These are phyloP conservation scores for Balanococcus diminutus DNA, from an alignment of 2,888 invertebrate species.

Conservation along the genomic window DNA sequence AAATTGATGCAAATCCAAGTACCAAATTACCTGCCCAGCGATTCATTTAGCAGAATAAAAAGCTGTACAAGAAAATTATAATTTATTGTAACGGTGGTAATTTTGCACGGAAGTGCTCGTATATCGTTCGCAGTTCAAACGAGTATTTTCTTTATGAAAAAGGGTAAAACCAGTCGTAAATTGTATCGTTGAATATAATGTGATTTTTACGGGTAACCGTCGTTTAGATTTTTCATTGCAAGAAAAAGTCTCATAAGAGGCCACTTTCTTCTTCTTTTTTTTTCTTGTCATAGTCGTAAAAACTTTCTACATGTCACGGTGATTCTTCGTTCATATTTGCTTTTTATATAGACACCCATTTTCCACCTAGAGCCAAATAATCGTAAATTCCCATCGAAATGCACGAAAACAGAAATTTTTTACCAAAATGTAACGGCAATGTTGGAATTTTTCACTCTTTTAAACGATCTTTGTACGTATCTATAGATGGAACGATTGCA, in stretches of 20 bases:
- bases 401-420: background rate
- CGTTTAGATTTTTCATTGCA: constrained; percentile 19
- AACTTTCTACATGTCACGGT: background rate
- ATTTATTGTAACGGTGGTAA: constrained; percentile 1
- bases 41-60: background rate
- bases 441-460: background rate
- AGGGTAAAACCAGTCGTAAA: constrained; percentile 17
- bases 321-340: background rate
- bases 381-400: background rate
- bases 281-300: background rate
- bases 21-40: background rate
- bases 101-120: background rate
- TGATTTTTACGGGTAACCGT: background rate
- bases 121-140: background rate
- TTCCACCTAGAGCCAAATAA: background rate
- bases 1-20: background rate
- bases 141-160: background rate
- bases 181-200: constrained; percentile 21
- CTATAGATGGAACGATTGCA: background rate
- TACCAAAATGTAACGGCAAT: background rate
- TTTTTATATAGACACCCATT: background rate
- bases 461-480: background rate
- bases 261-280: background rate
- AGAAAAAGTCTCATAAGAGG: constrained; percentile 25
- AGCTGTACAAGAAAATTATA: background rate